A percentile compares a stretch with the other conserved stretches of the same genome.
phyloP scores from a whole-genome alignment of 2,888 invertebrate species.

The Carpatolechia fugitivella region DNA sequence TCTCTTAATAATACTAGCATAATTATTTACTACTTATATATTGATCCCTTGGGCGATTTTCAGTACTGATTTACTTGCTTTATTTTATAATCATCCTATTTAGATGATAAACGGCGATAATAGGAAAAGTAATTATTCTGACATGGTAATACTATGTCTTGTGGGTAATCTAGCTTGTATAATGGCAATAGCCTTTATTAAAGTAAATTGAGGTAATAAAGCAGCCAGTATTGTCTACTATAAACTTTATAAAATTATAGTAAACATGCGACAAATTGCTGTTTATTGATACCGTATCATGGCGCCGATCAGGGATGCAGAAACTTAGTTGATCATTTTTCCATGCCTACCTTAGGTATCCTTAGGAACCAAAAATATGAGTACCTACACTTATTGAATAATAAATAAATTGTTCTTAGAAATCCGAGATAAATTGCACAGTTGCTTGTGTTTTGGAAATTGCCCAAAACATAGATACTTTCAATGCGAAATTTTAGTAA shows the following conservation, averaged over 20 bases:
- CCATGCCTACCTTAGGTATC: no score
- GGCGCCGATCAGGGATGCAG: not conserved
- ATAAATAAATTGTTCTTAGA: no score
- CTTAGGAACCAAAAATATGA: no score
- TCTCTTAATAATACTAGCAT: no score
- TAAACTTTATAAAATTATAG: not conserved
- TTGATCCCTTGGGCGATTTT: not conserved
- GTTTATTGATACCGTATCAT: not conserved
- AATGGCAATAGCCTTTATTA: conserved; percentile 50
- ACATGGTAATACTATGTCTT: conserved; percentile 26
- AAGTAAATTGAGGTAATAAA: conserved; percentile 46
- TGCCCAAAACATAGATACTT: no score
- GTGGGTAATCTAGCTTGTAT: conserved; percentile 25
- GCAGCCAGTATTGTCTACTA: conserved; percentile 11
- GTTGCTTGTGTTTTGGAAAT: no score
- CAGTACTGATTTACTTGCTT: not conserved
- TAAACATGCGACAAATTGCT: not conserved
- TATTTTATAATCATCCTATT: not conserved
- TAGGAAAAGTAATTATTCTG: conserved; percentile 17
- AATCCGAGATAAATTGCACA: no score
- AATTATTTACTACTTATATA: no score
- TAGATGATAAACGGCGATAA: conserved; percentile 7
- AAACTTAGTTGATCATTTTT: not conserved
- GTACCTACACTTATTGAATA: not conserved
- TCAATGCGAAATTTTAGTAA: not conserved